A percentile compares a stretch with the other conserved stretches of the same genome.
These are phyloP conservation scores for Drepana arcuata DNA, from an alignment of 1,140 invertebrate genomes.

Conservation along the genomic window DNA sequence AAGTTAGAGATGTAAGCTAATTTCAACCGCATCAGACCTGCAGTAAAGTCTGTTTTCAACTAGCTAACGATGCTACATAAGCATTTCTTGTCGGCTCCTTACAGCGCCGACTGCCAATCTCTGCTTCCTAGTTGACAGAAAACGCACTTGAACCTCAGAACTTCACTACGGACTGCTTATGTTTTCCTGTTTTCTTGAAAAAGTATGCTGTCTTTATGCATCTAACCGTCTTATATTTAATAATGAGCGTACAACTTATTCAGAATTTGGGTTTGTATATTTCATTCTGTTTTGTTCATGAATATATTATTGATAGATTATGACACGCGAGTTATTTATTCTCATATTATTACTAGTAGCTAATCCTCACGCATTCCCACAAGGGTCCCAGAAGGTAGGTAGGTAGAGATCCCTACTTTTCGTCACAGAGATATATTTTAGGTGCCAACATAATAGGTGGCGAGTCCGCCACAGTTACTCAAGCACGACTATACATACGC, in stretches of 20 bases:
- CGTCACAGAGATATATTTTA: too few species aligned
- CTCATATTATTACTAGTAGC: too few species aligned
- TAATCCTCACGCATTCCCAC: too few species aligned
- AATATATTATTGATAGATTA: constrained; percentile 42
- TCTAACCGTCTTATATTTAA: constrained; percentile 61
- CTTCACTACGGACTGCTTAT: constrained; percentile 38
- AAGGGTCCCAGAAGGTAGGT: too few species aligned
- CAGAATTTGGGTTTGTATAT: constrained; percentile 30
- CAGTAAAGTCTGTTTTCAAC: constrained; percentile 30
- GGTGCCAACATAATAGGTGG: too few species aligned
- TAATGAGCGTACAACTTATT: constrained; percentile 50
- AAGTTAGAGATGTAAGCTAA: constrained; percentile 12
- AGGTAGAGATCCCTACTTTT: too few species aligned
- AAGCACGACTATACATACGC: too few species aligned
- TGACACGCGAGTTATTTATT: constrained; percentile 19
- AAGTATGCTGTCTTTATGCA: constrained; percentile 57
- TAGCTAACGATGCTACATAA: constrained; percentile 17
- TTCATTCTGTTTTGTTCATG: constrained; percentile 31
- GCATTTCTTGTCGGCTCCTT: constrained; percentile 22
- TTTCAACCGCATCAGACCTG: constrained; percentile 25
- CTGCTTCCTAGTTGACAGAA: constrained; percentile 27
- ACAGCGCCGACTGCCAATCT: constrained; percentile 25
- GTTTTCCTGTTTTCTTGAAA: constrained; percentile 53
- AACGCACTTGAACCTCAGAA: constrained; percentile 38
- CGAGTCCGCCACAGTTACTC: too few species aligned